Evolutionary conservation across 2,113 vertebrate genomes (phyloP).

Genomic region (Myotis lucifugus): DNA sequence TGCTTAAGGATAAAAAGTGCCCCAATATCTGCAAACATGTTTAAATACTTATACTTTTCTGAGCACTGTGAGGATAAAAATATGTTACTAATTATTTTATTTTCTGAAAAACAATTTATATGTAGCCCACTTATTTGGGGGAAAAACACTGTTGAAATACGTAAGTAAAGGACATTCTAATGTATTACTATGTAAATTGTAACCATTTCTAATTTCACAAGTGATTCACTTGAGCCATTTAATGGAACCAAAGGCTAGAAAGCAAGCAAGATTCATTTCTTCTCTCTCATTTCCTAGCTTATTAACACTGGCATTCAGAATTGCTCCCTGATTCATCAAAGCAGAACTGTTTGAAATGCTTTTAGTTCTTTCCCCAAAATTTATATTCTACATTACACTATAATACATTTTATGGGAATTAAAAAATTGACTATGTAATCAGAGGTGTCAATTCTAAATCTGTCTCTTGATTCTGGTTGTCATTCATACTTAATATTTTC

Average conservation of each 20-base stretch:
- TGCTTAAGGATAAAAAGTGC: neutral
- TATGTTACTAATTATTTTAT: neutral
- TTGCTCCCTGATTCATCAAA: conserved; percentile 1
- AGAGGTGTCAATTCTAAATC: neutral
- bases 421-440: neutral
- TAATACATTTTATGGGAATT: neutral
- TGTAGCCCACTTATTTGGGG: neutral
- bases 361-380: neutral
- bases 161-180: neutral
- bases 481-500: conserved; percentile 14
- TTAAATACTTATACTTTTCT: neutral
- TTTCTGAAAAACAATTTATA: neutral
- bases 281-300: neutral
- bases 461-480: neutral
- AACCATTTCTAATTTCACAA: neutral
- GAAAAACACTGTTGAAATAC: neutral
- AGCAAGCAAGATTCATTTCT: neutral
- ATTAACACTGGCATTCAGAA: neutral
- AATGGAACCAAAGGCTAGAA: neutral
- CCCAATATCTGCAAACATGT: neutral
- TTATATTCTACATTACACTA: neutral
- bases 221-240: neutral
- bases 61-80: neutral
- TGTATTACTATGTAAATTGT: neutral
- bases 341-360: neutral